Conservation (phyloP, 2,797 vertebrate genomes). For the Peromyscus nudipes region DNA sequence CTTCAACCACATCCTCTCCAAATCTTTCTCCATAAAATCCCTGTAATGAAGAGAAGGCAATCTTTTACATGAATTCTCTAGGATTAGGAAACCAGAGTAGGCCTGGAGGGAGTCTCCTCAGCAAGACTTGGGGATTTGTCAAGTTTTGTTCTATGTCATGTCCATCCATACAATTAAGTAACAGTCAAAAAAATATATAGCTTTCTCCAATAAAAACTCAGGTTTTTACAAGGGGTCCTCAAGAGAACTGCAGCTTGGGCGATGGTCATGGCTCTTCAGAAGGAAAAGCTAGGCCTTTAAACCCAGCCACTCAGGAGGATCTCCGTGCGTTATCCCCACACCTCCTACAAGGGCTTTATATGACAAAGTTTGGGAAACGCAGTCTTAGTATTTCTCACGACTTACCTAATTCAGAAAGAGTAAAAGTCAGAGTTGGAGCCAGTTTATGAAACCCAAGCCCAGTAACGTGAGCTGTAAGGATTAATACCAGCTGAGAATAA, state of each 20-base stretch:
- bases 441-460: conserved; percentile 5
- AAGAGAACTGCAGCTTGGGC: not conserved
- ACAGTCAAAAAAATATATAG: not conserved
- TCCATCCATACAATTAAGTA: conserved; percentile 28
- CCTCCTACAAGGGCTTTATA: not conserved
- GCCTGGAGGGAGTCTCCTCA: conserved; percentile 57
- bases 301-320: not conserved
- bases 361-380: not conserved
- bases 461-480: not conserved
- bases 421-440: conserved; percentile 39
- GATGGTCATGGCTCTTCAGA: not conserved
- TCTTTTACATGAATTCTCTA: conserved; percentile 60
- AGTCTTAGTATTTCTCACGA: conserved; percentile 34
- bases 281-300: not conserved
- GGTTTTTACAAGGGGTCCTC: not conserved
- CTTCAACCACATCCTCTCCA: conserved; percentile 97
- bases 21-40: conserved; percentile 98
- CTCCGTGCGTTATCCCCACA: not conserved
- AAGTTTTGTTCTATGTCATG: not conserved
- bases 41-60: conserved; percentile 87
- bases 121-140: conserved; percentile 24
- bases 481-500: conserved; percentile 8
- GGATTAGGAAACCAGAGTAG: not conserved
- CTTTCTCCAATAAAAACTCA: conserved; percentile 32
- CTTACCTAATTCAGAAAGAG: conserved; percentile 28